phyloP scores from a whole-genome alignment of 2,113 vertebrate genomes.

The Paratilapia polleni region DNA sequence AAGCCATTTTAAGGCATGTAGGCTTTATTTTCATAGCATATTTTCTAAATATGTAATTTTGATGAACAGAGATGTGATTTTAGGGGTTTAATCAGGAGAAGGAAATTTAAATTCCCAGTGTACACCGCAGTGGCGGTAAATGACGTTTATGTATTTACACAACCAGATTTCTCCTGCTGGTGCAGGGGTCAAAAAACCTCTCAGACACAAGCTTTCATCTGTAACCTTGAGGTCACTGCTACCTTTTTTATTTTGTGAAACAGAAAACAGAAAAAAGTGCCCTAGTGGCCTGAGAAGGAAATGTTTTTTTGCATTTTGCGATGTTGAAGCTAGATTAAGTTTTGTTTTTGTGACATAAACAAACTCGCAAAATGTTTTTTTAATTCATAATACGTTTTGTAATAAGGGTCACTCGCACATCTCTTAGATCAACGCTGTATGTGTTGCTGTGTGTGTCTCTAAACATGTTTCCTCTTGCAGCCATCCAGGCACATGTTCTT shows the following conservation, averaged over 20 bases:
- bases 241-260: background rate
- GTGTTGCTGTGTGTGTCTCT: constrained; percentile 25
- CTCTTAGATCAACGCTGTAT: constrained; percentile 67
- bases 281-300: background rate
- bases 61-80: background rate
- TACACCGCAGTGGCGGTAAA: background rate
- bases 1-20: background rate
- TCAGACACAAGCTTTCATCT: background rate
- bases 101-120: background rate
- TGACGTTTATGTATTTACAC: background rate
- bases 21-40: background rate
- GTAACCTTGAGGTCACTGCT: background rate
- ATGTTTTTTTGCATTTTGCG: constrained; percentile 3
- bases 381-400: background rate
- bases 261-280: background rate
- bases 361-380: background rate
- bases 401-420: constrained; percentile 67
- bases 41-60: background rate
- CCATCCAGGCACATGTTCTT: constrained; percentile 34
- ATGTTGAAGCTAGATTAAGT: constrained; percentile 18
- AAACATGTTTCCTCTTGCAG: constrained; percentile 5
- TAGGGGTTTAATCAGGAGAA: background rate
- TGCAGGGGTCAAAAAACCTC: background rate
- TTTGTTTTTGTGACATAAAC: background rate
- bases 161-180: background rate